phyloP scores from a whole-genome alignment of 2,888 invertebrate genomes.

The Patella ulyssiponensis region DNA sequence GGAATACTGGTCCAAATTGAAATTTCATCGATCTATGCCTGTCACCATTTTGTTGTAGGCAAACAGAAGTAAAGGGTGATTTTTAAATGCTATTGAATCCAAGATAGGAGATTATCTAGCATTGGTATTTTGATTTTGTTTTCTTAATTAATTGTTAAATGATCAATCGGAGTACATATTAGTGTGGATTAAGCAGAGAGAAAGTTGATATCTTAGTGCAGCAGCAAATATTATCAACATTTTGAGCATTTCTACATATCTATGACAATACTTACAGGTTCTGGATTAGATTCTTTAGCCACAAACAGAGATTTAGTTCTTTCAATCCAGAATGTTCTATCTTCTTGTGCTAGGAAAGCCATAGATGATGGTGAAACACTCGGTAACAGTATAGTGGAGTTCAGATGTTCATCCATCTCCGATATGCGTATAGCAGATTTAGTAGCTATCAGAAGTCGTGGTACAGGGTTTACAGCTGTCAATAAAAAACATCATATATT shows the following conservation, averaged over 20 bases:
- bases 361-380: conserved; percentile 76
- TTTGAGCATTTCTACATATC: not conserved
- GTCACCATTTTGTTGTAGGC: no score
- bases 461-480: conserved; percentile 82
- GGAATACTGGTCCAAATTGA: no score
- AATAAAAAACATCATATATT: conserved; percentile 2
- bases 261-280: conserved; percentile 16
- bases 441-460: conserved; percentile 82
- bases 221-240: conserved; percentile 10
- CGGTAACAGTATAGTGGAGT: conserved; percentile 45
- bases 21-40: no score
- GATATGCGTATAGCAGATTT: conserved; percentile 45
- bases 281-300: conserved; percentile 22
- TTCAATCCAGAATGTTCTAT: conserved; percentile 87
- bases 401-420: conserved; percentile 54
- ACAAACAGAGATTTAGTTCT: conserved; percentile 73
- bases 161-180: no score
- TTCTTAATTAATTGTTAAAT: no score
- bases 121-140: no score
- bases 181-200: no score
- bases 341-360: conserved; percentile 80
- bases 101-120: no score
- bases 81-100: no score
- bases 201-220: no score
- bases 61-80: no score